A percentile compares a stretch with the other conserved stretches of the same genome.
Conservation (phyloP, 1,140 invertebrate species). For the Drosophila kurseongensis region DNA sequence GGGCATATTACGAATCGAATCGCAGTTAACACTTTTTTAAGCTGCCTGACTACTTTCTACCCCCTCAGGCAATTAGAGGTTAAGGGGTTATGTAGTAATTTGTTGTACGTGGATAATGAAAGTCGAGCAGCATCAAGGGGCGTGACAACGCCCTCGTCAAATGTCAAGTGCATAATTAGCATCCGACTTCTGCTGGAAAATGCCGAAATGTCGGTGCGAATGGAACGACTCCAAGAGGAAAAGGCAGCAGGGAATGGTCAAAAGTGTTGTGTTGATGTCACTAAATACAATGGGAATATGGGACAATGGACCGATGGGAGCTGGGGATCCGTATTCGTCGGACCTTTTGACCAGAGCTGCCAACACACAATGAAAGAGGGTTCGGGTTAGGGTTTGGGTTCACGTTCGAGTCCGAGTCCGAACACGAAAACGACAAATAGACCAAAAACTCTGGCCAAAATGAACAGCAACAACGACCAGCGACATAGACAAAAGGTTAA, state of each 20-base stretch:
- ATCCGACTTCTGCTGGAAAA: constrained; percentile 46
- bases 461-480: constrained; percentile 45
- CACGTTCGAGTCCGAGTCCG: constrained; percentile 1
- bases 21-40: background rate
- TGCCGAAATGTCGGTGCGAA: constrained; percentile 24
- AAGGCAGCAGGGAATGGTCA: constrained; percentile 23
- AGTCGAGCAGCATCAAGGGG: constrained; percentile 11
- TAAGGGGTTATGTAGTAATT: constrained; percentile 45
- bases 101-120: constrained; percentile 46
- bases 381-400: background rate
- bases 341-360: constrained; percentile 52
- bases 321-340: constrained; percentile 17
- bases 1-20: background rate
- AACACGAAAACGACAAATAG: constrained; percentile 35
- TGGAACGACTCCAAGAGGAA: constrained; percentile 20
- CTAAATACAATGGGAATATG: constrained; percentile 54
- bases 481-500: constrained; percentile 78
- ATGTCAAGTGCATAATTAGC: constrained; percentile 79
- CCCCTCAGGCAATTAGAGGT: constrained; percentile 20
- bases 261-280: constrained; percentile 36
- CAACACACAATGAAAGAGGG: constrained; percentile 26
- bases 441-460: constrained; percentile 42
- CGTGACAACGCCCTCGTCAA: constrained; percentile 57
- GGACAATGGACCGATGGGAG: constrained; percentile 43
- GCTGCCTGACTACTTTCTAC: constrained; percentile 1